These are phyloP conservation scores for Teleogryllus oceanicus DNA, from an alignment of 2,888 invertebrate species.

Conservation along the genomic window DNA sequence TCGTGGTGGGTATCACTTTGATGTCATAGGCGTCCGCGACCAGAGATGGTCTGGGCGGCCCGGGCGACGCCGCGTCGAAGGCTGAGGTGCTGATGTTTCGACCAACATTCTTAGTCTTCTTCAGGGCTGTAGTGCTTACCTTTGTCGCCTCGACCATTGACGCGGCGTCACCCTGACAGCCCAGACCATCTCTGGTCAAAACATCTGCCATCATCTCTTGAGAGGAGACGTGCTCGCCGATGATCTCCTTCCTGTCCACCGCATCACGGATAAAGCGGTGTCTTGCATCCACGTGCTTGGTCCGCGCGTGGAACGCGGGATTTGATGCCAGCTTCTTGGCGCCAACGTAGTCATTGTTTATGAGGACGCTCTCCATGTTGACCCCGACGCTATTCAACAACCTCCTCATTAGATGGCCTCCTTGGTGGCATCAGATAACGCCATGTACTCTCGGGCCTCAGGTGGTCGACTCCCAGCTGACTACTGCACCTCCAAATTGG, in stretches of 20 bases:
- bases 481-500: constrained; percentile 23
- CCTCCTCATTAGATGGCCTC: constrained; percentile 33
- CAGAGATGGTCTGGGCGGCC: too few species aligned
- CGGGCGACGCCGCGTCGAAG: too few species aligned
- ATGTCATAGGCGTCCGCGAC: too few species aligned
- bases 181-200: not conserved
- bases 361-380: too few species aligned
- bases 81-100: too few species aligned
- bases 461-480: constrained; percentile 24
- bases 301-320: not conserved
- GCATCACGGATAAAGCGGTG: constrained; percentile 33
- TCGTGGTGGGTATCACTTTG: too few species aligned
- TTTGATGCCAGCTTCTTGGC: too few species aligned
- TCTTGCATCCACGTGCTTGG: constrained; percentile 34
- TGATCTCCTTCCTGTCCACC: constrained; percentile 21
- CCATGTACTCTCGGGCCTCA: too few species aligned
- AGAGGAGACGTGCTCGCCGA: not conserved
- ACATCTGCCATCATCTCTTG: not conserved
- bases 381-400: constrained; percentile 21
- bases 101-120: not conserved
- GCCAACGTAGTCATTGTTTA: too few species aligned
- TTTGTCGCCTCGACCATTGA: too few species aligned
- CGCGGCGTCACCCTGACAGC: too few species aligned
- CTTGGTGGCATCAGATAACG: constrained; percentile 19
- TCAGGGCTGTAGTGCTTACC: too few species aligned